Evolutionary conservation across 2,113 vertebrate species (phyloP), one percentile per base, ranked within the genome.

Genomic region (Oenanthe oenanthe): DNA sequence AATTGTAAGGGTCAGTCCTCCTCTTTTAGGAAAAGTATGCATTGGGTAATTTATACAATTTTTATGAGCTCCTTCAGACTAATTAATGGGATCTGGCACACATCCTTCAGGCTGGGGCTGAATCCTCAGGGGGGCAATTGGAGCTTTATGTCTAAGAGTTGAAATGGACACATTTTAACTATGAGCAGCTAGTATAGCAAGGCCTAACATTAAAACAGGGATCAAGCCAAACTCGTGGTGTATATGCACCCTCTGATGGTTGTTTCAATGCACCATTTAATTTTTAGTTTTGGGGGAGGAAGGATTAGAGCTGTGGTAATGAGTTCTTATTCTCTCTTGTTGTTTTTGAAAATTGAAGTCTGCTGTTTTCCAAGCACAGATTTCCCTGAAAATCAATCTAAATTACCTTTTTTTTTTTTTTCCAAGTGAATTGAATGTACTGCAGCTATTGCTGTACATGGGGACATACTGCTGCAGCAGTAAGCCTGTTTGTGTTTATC

Each of bases 201-300:
- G 10, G 38, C 13, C 20, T 28, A 31, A 68, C 40, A 14, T 16
- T 79, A 58, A 85, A 92, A 61, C 1, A 85, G 4, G 6, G 16
- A 82, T 70, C 45, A 79, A 85, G 22, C n/a, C 54, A 79, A 53
- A 92, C 31, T 80, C 61, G 17, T 74, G 85, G 83, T 88, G 29
- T 86, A 25, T 70, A 90, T 88, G 91, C 94, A 93, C 93, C 93
- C 95, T 96, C 96, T 93, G 79, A 94, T 96, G 88, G 92, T 36
- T 83, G 60, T 84, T 94, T 77, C 67, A 56, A 48, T 36, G 60
- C 12, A 83, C 16, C 2, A 16, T 83, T 62, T 53, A 42, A n/a
- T 75, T 82, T 71, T 31, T 17, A 4, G 21, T 40, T 89, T 9
- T 0, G 14, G 10, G 54, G 5, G 7, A 65, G 20, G 50, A 85